Base-by-base conservation (phyloP, 2,888 invertebrate species). In the Drosophila rubida region DNA sequence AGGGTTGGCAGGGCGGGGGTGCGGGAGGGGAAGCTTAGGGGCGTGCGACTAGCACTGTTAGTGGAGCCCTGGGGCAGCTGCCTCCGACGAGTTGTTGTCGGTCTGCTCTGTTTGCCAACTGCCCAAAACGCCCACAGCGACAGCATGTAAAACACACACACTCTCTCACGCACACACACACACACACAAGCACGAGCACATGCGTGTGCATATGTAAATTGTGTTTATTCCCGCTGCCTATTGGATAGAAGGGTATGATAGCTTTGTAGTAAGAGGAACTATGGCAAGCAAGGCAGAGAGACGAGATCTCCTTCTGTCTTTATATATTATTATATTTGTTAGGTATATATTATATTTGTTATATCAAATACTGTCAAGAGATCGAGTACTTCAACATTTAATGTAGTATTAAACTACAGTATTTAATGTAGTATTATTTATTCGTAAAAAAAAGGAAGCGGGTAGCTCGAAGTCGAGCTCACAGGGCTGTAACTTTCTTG, bases 81-180 rank as follows among this genome's bases (percentile, higher is more conserved):
- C 37, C 50, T 68, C 22, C 62, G 32, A 32, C 32, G n/a, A 32
- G 32, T 45, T 49, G 30, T 9, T 16, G 51, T 59, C 19, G 54
- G 39, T 66, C 60, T 76, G 74, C 79, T 66, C 60, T 76, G 74
- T 82, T 74, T 69, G 78, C 74, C 62, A 83, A 80, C 80, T 86
- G 80, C 41, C 83, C 77, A 75, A 70, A 79, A 66, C 75, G 81
- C 84, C 78, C 68, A 65, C 54, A 61, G 64, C 80, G 74, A 80
- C 74, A 77, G 61, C 59, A 51, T 22, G 46, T 32, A 32, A 19
- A n/a, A 13, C 49, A 49, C 25, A 46, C 71, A 66, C 60, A 77
- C 67, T 67, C 67, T 67, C 51, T 62, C 58, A 4, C 27, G 8
- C 8, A 27, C 27, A 64, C 48, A 69, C 55, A 35, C 66, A 49